Evolutionary conservation across 2,888 invertebrate genomes (phyloP).

Genomic region (Netelia fuscicornis): DNA sequence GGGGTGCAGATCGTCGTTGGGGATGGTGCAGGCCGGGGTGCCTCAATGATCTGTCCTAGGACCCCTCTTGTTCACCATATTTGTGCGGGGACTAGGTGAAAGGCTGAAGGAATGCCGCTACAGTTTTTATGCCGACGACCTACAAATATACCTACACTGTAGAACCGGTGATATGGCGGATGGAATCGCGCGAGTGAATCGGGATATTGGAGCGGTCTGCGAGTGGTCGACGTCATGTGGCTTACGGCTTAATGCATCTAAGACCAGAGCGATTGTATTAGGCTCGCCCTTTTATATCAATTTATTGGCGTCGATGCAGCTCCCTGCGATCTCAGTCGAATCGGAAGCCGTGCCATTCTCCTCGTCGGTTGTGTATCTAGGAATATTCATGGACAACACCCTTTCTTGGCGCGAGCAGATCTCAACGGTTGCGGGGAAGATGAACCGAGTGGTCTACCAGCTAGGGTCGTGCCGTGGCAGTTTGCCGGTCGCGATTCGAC

Average conservation of each 20-base stretch:
- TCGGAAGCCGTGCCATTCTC: not conserved
- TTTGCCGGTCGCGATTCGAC: not conserved
- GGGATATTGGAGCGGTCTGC: not conserved
- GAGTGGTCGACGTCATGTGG: not conserved
- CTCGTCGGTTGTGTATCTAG: not conserved
- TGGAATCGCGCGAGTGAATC: not conserved
- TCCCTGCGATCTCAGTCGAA: not conserved
- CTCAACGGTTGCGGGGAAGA: not conserved
- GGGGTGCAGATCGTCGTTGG: not conserved
- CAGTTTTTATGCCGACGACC: slow-evolving; percentile 10
- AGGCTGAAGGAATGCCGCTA: not conserved
- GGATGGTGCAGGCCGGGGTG: not conserved
- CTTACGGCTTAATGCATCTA: not conserved
- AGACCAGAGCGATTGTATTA: not conserved
- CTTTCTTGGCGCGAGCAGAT: not conserved
- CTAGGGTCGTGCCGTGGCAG: not conserved
- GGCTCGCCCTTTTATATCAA: not conserved
- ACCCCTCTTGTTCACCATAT: not conserved
- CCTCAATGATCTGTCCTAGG: not conserved
- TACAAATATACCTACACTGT: not conserved
- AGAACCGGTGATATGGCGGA: not conserved
- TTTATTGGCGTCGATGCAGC: too few relatives aligned
- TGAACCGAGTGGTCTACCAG: not conserved
- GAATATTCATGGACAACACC: not conserved
- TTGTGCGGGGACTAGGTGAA: too few relatives aligned